phyloP scores from a whole-genome alignment of 1,140 invertebrate genomes.

The Xylocopa sonorina region DNA sequence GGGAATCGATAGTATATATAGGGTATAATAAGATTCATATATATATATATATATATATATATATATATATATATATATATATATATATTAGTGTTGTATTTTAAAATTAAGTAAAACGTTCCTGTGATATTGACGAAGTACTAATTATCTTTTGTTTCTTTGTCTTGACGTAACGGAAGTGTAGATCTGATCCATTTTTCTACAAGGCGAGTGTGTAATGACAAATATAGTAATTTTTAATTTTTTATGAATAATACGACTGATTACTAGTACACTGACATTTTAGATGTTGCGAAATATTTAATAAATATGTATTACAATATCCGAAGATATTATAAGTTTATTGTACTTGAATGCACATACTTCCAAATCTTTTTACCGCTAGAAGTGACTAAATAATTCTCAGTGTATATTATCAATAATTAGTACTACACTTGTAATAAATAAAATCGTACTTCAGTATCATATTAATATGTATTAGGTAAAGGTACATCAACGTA shows the following conservation, averaged over 20 bases:
- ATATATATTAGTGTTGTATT: conserved; percentile 36
- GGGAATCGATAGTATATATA: conserved; percentile 17
- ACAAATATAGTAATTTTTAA: neutral
- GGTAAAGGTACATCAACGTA: neutral
- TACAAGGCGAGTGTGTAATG: conserved; percentile 3
- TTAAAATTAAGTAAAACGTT: conserved; percentile 54
- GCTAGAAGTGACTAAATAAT: too few species aligned
- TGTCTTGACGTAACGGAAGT: neutral
- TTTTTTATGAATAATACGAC: conserved; percentile 2
- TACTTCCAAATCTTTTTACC: too few species aligned
- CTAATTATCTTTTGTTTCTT: conserved; percentile 26
- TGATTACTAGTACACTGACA: conserved; percentile 8
- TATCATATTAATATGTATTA: too few species aligned
- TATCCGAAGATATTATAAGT: neutral
- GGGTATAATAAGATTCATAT: neutral
- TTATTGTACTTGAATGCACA: neutral
- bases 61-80: neutral
- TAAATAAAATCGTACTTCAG: neutral
- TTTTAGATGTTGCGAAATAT: neutral
- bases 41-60: conserved; percentile 7
- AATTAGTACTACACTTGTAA: neutral
- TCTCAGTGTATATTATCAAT: neutral
- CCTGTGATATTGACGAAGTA: conserved; percentile 54
- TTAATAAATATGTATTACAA: neutral
- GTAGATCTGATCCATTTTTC: conserved; percentile 25